Percentiles rank a stretch among this genome's conserved stretches.
These are phyloP conservation scores for Embidobia sp. DNA, from an alignment of 2,888 invertebrate genomes.

Conservation along the genomic window DNA sequence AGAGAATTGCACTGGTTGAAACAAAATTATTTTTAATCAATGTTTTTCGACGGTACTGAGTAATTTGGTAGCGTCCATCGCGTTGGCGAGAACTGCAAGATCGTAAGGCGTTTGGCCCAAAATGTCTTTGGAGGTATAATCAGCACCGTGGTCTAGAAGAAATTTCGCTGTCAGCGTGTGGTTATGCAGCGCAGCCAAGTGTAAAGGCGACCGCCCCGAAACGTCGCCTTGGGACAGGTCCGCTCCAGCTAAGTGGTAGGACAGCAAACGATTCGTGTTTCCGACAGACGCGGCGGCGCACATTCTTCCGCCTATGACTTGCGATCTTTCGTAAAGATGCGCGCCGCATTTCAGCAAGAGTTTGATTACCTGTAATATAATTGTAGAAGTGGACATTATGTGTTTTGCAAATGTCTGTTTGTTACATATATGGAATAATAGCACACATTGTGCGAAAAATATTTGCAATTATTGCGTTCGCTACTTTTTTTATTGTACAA, in stretches of 20 bases:
- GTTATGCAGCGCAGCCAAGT: constrained; percentile 86
- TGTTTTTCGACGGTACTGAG: constrained; percentile 27
- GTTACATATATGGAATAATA: too few relatives aligned
- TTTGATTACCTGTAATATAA: constrained; percentile 83
- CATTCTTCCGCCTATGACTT: constrained; percentile 86
- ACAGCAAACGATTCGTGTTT: constrained; percentile 83
- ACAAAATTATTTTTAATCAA: constrained; percentile 12
- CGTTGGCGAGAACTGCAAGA: constrained; percentile 15
- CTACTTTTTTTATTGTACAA: too few relatives aligned
- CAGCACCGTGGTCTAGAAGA: constrained; percentile 82
- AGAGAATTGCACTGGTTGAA: background rate
- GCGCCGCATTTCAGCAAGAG: constrained; percentile 89
- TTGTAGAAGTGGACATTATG: too few relatives aligned
- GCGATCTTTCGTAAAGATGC: constrained; percentile 85
- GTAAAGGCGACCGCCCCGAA: constrained; percentile 86
- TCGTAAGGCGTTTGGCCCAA: constrained; percentile 83
- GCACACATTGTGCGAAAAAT: too few relatives aligned
- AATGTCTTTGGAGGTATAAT: constrained; percentile 81
- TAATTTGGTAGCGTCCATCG: constrained; percentile 26
- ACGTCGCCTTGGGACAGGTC: constrained; percentile 85
- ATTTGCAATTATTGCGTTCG: too few relatives aligned
- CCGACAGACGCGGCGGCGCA: constrained; percentile 86
- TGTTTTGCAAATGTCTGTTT: too few relatives aligned
- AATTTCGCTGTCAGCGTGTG: constrained; percentile 82
- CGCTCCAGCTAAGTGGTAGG: constrained; percentile 86